Conservation (phyloP, 1,140 invertebrate genomes). For the Aphelinus certus region DNA sequence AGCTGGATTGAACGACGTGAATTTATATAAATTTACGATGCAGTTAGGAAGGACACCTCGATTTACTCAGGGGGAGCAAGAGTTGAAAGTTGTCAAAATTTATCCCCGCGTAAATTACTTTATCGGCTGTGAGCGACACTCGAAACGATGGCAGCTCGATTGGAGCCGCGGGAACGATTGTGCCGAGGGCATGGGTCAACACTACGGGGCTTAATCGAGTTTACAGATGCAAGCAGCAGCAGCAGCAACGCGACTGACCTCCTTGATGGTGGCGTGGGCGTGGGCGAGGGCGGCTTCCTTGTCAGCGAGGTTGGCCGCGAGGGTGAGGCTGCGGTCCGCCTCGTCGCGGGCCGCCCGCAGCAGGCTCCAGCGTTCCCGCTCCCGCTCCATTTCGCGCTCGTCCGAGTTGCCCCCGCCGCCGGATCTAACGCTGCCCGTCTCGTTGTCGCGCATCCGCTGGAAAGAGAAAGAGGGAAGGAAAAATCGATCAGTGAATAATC, state of each 20-base stretch:
- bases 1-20: no score
- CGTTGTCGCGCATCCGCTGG: conserved; percentile 79
- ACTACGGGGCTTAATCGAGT: no score
- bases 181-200: no score
- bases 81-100: no score
- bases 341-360: conserved; percentile 88
- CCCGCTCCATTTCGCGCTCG: conserved; percentile 81
- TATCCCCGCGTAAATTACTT: no score
- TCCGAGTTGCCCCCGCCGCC: conserved; percentile 59
- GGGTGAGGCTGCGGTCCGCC: conserved; percentile 83
- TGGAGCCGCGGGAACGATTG: no score
- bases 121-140: no score
- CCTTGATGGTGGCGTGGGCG: conserved; percentile 82
- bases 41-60: no score
- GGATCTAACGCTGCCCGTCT: conserved; percentile 74
- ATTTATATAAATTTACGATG: no score
- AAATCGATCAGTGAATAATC: conserved; percentile 26
- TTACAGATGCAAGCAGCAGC: no score
- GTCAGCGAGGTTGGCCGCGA: conserved; percentile 86
- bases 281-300: conserved; percentile 86
- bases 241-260: conserved; percentile 65
- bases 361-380: conserved; percentile 88
- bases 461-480: conserved; percentile 49
- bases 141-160: no score
- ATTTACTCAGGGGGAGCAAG: no score